Evolutionary conservation across 2,888 invertebrate genomes (phyloP).

Genomic region (Ochlodes sylvanus): DNA sequence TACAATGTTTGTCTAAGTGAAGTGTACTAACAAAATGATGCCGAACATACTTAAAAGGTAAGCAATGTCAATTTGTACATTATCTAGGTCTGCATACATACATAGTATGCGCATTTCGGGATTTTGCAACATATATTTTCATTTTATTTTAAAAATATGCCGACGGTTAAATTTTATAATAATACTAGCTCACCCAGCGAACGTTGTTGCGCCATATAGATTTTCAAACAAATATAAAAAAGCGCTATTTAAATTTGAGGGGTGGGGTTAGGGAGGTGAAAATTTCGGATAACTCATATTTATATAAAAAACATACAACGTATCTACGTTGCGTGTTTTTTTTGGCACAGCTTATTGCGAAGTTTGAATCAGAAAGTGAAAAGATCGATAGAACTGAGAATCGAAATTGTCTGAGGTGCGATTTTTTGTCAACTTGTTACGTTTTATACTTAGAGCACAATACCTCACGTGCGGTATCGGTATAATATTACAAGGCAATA

Average conservation of each 20-base stretch:
- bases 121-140: too few relatives aligned
- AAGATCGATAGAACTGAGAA: background rate
- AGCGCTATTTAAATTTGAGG: too few relatives aligned
- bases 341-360: background rate
- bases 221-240: too few relatives aligned
- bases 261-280: too few relatives aligned
- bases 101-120: too few relatives aligned
- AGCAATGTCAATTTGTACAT: constrained; percentile 21
- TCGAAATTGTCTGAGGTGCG: background rate
- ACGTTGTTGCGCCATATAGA: too few relatives aligned
- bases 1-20: constrained; percentile 45
- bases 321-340: too few relatives aligned
- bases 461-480: constrained; percentile 19
- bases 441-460: constrained; percentile 1
- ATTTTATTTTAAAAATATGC: too few relatives aligned
- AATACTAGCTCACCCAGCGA: too few relatives aligned
- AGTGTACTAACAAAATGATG: constrained; percentile 51
- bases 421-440: constrained; percentile 17
- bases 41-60: constrained; percentile 69
- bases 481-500: constrained; percentile 15
- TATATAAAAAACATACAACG: background rate
- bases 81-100: too few relatives aligned
- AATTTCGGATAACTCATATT: too few relatives aligned
- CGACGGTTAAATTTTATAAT: too few relatives aligned
- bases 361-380: constrained; percentile 11